Conservation (phyloP, 1,140 invertebrate species). For the Octopus sinensis region DNA sequence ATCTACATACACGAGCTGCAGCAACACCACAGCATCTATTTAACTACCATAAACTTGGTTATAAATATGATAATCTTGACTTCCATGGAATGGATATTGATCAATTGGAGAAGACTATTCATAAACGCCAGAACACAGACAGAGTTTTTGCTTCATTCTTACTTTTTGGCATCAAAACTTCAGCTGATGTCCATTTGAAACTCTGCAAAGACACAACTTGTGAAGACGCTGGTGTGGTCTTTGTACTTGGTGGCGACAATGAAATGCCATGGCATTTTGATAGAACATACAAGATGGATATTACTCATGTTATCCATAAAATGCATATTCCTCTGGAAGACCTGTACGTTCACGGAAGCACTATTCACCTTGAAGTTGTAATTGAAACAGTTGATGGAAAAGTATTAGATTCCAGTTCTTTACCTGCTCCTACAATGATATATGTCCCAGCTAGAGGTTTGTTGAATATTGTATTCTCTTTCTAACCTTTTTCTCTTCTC, state of each 20-base stretch:
- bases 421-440: no score
- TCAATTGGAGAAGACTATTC: conserved; percentile 23
- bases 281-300: conserved; percentile 30
- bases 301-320: conserved; percentile 19
- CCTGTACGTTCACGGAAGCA: conserved; percentile 4
- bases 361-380: conserved; percentile 16
- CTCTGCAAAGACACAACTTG: conserved; percentile 15
- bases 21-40: conserved; percentile 27
- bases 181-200: conserved; percentile 22
- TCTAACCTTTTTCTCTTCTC: no score
- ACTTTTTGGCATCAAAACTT: conserved; percentile 26
- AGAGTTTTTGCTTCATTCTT: conserved; percentile 30
- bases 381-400: no score
- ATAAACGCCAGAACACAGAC: conserved; percentile 15
- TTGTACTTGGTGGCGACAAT: conserved; percentile 12
- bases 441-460: no score
- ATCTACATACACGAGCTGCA: conserved; percentile 17
- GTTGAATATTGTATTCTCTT: no score
- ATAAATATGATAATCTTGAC: conserved; percentile 15
- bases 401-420: no score
- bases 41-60: conserved; percentile 27
- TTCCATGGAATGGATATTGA: conserved; percentile 16
- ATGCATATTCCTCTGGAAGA: neutral
- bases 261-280: conserved; percentile 29
- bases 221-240: conserved; percentile 16